Evolutionary conservation across 2,888 invertebrate genomes (phyloP), one percentile per base, ranked within the genome.

Genomic region (Hanleya hanleyi): DNA sequence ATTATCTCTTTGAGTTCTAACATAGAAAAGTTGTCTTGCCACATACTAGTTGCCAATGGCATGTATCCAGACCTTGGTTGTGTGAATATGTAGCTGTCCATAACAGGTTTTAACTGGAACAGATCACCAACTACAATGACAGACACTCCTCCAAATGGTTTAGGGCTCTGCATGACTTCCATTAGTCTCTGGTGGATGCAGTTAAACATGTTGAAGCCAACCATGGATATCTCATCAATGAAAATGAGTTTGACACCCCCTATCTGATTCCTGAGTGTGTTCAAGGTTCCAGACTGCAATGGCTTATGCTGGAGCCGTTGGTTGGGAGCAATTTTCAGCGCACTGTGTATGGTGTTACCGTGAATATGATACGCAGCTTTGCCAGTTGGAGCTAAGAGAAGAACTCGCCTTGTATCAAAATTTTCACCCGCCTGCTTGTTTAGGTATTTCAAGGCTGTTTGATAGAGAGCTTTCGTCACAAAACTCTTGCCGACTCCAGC

Each of bases 401-500:
- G 2, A 18, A 74, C 37, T 32, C 71, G 70, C 35, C 70, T 9
- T 15, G 70, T 37, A 67, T 74, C 74, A 12, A 71, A 68, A 32
- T 74, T 68, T 37, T 15, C 66, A 61, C 74, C 71, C 36, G 64
- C 38, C n/a, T 37, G 29, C 5, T 29, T 71, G 33, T 70, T 61
- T 49, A 64, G 68, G 64, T 68, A 12, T 65, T 73, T 75, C 33
- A 77, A 50, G 18, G 66, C 29, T 29, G 67, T 70, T 61, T 81
- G 78, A 72, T 80, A 79, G 22, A 81, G 38, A 9, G 80, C 80
- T 61, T 66, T 67, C 15, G 71, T 70, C 3, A 80, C 73, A 68
- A 69, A 65, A 62, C 68, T 75, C 72, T 81, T 80, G 1, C 80
- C 79, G 29, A 79, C 79, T 50, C 79, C 82, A 49, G 79, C 78